Evolutionary conservation across 1,140 invertebrate genomes (phyloP).

Genomic region (Pentalonia nigronervosa): DNA sequence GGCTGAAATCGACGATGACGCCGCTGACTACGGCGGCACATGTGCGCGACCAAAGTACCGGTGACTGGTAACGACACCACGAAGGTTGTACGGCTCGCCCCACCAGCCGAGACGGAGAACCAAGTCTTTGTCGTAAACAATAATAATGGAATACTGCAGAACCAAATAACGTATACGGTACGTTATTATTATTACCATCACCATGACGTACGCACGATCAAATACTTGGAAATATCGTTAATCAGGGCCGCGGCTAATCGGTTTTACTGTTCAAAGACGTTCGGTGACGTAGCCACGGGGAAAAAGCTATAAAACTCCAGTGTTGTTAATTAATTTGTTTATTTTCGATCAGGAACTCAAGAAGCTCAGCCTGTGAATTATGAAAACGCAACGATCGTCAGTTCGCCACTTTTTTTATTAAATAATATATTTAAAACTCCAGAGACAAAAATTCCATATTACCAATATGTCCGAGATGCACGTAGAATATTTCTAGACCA

Average conservation of each 20-base stretch:
- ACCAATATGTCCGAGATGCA: neutral
- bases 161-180: neutral
- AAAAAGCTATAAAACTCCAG: neutral
- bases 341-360: neutral
- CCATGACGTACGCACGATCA: neutral
- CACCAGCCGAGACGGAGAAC: neutral
- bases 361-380: neutral
- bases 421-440: neutral
- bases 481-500: neutral
- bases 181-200: slow-evolving; percentile 8
- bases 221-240: slow-evolving; percentile 16
- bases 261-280: neutral
- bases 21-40: neutral
- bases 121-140: neutral
- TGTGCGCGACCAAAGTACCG: neutral
- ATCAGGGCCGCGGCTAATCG: neutral
- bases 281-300: neutral
- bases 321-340: no score
- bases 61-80: neutral
- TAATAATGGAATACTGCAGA: neutral
- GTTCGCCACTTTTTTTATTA: neutral
- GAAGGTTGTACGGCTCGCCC: neutral
- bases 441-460: neutral
- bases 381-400: neutral
- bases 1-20: neutral